These are phyloP conservation scores for Drosophila littoralis DNA, from an alignment of 1,140 invertebrate species.

Conservation along the genomic window DNA sequence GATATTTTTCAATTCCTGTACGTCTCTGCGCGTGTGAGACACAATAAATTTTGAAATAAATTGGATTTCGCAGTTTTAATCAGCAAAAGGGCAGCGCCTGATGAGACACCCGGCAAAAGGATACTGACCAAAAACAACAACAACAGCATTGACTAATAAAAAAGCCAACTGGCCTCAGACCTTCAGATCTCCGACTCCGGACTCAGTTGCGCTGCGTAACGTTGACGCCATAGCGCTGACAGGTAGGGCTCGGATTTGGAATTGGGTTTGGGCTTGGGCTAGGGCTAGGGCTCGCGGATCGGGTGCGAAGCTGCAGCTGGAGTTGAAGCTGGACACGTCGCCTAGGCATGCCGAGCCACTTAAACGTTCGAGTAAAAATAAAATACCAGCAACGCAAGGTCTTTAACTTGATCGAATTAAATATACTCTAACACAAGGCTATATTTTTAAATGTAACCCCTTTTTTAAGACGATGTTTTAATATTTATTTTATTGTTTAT, in stretches of 20 bases:
- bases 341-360: constrained; percentile 69
- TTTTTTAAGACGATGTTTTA: no score
- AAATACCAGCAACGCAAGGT: constrained; percentile 41
- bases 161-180: constrained; percentile 12
- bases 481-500: no score
- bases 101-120: constrained; percentile 46
- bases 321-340: constrained; percentile 43
- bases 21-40: constrained; percentile 77
- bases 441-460: no score
- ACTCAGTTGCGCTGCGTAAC: constrained; percentile 21
- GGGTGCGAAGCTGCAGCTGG: constrained; percentile 38
- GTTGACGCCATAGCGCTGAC: constrained; percentile 73
- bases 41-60: constrained; percentile 83
- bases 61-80: constrained; percentile 82
- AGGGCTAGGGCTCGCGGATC: background rate
- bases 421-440: constrained; percentile 29
- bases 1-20: constrained; percentile 81
- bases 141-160: constrained; percentile 15
- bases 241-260: constrained; percentile 19
- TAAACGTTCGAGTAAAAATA: constrained; percentile 67
- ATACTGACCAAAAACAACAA: background rate
- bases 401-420: constrained; percentile 9
- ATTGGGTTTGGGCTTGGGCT: background rate
- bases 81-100: constrained; percentile 73
- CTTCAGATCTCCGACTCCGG: constrained; percentile 21